phyloP scores from a whole-genome alignment of 92 coral and sea anemone genomes.

The Porites divaricata region DNA sequence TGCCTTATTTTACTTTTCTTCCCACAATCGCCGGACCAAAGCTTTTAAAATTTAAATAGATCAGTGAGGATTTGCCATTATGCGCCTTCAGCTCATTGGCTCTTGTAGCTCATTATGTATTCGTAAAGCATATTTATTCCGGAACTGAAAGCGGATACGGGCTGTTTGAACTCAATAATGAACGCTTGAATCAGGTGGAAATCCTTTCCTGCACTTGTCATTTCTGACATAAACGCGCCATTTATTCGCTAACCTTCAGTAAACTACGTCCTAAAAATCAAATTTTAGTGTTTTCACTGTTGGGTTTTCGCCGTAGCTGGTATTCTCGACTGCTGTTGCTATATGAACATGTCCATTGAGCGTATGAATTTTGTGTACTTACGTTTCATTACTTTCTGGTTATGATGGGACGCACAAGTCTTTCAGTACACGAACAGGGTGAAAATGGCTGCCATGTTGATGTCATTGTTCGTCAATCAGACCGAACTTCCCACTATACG shows the following conservation, averaged over 20 bases:
- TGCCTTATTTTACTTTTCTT: conserved; percentile 45
- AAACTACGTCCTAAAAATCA: conserved; percentile 22
- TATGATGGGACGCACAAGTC: conserved; percentile 54
- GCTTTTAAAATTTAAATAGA: conserved; percentile 78
- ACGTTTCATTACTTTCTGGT: conserved; percentile 22
- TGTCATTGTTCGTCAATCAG: conserved; percentile 44
- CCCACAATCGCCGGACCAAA: conserved; percentile 54
- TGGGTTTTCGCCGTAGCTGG: conserved; percentile 38
- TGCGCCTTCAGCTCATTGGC: conserved; percentile 67
- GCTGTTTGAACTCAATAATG: conserved; percentile 74
- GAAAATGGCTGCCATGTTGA: conserved; percentile 45
- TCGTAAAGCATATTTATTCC: conserved; percentile 83
- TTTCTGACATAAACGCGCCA: conserved; percentile 26
- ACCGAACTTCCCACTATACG: conserved; percentile 36
- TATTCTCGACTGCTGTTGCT: conserved; percentile 52
- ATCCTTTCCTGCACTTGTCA: conserved; percentile 31
- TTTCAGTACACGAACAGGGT: conserved; percentile 33
- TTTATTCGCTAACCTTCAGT: conserved; percentile 29
- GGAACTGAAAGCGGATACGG: conserved; percentile 96
- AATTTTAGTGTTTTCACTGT: conserved; percentile 31
- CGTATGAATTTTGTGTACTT: conserved; percentile 67
- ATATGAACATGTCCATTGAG: conserved; percentile 66
- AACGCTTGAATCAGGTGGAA: conserved; percentile 51
- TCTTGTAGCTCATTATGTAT: conserved; percentile 63
- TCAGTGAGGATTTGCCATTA: conserved; percentile 74